Conservation (phyloP, 2,113 vertebrate species). For the Pteruthius melanotis region DNA sequence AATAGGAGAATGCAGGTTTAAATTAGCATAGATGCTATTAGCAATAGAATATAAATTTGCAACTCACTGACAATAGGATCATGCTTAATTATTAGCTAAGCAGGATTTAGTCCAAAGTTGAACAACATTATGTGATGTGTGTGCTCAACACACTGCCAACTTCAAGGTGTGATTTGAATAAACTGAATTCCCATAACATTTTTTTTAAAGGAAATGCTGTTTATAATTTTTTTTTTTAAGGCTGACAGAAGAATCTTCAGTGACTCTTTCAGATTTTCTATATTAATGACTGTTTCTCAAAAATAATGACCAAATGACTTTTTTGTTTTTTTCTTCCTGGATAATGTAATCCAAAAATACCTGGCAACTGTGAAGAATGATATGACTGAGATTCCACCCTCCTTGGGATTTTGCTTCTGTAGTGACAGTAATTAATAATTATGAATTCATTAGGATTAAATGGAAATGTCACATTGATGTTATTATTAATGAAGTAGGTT, state of each 20-base stretch:
- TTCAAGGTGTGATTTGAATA: background rate
- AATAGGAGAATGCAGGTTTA: background rate
- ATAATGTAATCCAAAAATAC: background rate
- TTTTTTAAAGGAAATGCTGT: background rate
- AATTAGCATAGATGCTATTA: background rate
- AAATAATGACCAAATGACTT: background rate
- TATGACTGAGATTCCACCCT: background rate
- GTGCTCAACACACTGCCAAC: background rate
- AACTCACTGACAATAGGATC: background rate
- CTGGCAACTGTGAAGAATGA: background rate
- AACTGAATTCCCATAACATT: background rate
- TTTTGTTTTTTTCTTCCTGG: background rate
- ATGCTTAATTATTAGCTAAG: background rate
- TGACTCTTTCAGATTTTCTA: background rate
- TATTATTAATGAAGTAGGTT: background rate
- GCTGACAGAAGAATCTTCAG: background rate
- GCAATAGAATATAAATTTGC: background rate
- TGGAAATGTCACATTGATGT: background rate
- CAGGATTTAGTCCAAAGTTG: background rate
- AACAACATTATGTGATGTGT: background rate
- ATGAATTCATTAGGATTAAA: slow-evolving; percentile 23
- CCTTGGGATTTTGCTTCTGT: slow-evolving; percentile 12
- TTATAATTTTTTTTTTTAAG: background rate
- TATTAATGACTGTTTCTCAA: background rate
- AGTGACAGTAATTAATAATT: slow-evolving; percentile 53